Conservation (phyloP, 2,113 vertebrate genomes). For the Edolisoma coerulescens region DNA sequence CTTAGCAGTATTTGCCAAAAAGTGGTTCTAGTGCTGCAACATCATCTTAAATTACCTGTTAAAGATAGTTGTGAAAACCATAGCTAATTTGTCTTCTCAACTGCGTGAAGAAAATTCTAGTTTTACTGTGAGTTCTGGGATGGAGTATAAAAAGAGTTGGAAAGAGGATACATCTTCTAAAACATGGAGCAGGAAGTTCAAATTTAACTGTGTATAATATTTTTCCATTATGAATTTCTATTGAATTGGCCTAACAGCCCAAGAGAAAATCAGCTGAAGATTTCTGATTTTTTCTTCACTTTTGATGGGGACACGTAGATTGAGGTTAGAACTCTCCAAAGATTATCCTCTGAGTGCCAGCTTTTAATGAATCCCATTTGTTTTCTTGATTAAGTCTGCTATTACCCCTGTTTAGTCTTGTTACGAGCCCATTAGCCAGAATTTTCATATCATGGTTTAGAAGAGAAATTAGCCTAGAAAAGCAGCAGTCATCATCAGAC, state of each 20-base stretch:
- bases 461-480: conserved; percentile 72
- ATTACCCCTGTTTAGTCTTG: conserved; percentile 75
- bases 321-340: conserved; percentile 66
- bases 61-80: neutral
- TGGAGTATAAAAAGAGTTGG: neutral
- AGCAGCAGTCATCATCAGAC: conserved; percentile 62
- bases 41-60: neutral
- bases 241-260: conserved; percentile 21
- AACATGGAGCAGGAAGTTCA: neutral
- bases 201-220: conserved; percentile 20
- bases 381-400: conserved; percentile 80
- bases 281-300: neutral
- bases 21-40: neutral
- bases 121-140: neutral
- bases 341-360: conserved; percentile 68
- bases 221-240: conserved; percentile 31
- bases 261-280: conserved; percentile 54
- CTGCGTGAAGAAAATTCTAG: neutral
- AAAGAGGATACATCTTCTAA: neutral
- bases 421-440: conserved; percentile 70
- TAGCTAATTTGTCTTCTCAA: neutral
- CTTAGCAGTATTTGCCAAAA: neutral
- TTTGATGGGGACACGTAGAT: conserved; percentile 63
- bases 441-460: conserved; percentile 73
- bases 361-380: conserved; percentile 81